Conservation (phyloP, 1,140 invertebrate genomes). For the Himalopsyche phryganea region DNA sequence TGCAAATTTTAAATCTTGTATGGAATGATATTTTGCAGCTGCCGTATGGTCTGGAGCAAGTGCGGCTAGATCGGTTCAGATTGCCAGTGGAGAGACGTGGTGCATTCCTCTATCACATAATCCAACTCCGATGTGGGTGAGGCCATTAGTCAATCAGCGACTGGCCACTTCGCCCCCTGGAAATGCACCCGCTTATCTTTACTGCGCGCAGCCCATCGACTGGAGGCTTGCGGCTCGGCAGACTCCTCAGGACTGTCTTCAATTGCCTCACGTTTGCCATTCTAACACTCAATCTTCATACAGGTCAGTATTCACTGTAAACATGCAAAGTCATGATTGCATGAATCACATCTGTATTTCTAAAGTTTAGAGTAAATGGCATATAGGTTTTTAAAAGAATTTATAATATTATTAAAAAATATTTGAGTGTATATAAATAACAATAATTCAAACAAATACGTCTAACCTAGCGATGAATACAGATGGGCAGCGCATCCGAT, state of each 20-base stretch:
- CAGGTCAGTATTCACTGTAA: slow-evolving; percentile 16
- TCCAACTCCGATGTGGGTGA: slow-evolving; percentile 32
- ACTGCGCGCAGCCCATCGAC: slow-evolving; percentile 33
- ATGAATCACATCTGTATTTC: no score
- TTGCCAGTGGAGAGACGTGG: slow-evolving; percentile 33
- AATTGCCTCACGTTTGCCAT: slow-evolving; percentile 31
- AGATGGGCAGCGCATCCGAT: no score
- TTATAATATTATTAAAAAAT: no score
- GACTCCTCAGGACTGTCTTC: slow-evolving; percentile 22
- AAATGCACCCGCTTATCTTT: slow-evolving; percentile 15
- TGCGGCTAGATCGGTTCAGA: slow-evolving; percentile 22
- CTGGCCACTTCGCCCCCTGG: neutral
- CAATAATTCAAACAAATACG: no score
- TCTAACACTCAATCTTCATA: slow-evolving; percentile 29
- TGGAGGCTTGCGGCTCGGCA: slow-evolving; percentile 31
- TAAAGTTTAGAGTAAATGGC: no score
- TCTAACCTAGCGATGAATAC: no score
- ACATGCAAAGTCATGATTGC: no score
- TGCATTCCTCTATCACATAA: slow-evolving; percentile 41
- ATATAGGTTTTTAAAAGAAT: no score
- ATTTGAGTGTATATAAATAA: no score
- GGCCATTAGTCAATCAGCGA: slow-evolving; percentile 15
- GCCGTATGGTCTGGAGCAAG: slow-evolving; percentile 15
- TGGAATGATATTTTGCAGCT: slow-evolving; percentile 9
- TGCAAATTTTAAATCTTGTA: no score